Percentiles rank a stretch among this genome's conserved stretches.
Evolutionary conservation across 2,888 invertebrate genomes (phyloP).

Genomic region (Archips crataeganus): DNA sequence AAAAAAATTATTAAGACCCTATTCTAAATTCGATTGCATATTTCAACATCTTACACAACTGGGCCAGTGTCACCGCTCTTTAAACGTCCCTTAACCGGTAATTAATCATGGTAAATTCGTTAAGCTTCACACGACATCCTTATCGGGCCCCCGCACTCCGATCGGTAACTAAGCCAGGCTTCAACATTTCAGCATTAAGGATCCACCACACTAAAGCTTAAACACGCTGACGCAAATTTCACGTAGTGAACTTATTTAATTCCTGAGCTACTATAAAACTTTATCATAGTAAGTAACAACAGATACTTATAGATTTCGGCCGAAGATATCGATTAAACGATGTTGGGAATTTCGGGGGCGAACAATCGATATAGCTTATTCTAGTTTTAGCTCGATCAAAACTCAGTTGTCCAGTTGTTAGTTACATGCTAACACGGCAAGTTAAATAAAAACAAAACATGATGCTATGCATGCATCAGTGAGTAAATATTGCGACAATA

Average conservation of each 20-base stretch:
- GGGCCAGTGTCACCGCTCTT: conserved; percentile 9
- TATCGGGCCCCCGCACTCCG: conserved; percentile 20
- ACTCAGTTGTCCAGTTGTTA: no score
- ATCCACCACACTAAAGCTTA: not conserved
- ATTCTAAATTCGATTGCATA: not conserved
- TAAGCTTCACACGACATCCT: conserved; percentile 24
- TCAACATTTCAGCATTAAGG: conserved; percentile 8
- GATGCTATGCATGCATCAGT: not conserved
- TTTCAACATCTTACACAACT: not conserved
- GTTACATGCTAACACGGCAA: no score
- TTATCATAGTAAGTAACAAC: no score
- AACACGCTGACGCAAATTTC: no score
- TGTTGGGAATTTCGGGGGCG: no score
- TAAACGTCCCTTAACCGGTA: conserved; percentile 6
- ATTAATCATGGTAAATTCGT: conserved; percentile 27
- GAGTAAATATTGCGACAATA: not conserved
- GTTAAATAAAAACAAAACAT: not conserved
- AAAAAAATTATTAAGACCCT: no score
- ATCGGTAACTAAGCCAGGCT: conserved; percentile 19
- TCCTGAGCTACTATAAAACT: no score
- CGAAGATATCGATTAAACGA: no score
- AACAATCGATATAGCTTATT: no score
- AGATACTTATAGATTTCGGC: no score
- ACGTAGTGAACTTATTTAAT: no score
- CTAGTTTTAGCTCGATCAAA: no score